Evolutionary conservation across 2,797 vertebrate species (phyloP).

Genomic region (Pelobates cultripes): DNA sequence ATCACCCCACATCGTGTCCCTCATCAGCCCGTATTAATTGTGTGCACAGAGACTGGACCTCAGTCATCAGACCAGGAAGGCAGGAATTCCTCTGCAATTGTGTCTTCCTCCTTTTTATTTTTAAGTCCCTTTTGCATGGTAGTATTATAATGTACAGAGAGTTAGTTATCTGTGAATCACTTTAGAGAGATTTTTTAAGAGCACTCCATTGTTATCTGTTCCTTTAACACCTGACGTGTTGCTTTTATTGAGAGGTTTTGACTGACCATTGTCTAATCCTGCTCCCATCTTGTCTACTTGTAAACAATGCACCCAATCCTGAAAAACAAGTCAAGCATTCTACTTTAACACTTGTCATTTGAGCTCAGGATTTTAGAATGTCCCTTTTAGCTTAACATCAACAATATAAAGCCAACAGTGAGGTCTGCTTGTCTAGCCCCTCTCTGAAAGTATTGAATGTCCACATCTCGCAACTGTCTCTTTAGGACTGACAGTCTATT

Average conservation of each 20-base stretch:
- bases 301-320: not conserved
- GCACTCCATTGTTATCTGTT: slow-evolving; percentile 25
- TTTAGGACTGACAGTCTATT: no score
- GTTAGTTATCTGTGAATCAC: slow-evolving; percentile 25
- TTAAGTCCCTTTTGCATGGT: slow-evolving; percentile 50
- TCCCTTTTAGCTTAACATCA: not conserved
- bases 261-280: slow-evolving; percentile 20
- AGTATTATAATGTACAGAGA: slow-evolving; percentile 31
- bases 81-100: slow-evolving; percentile 66
- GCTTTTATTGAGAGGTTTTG: slow-evolving; percentile 27
- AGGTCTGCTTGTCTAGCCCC: not conserved
- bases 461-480: no score
- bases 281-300: not conserved
- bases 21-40: slow-evolving; percentile 69
- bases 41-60: slow-evolving; percentile 64
- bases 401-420: not conserved
- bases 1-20: slow-evolving; percentile 56
- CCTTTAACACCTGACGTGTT: slow-evolving; percentile 41
- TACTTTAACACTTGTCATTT: not conserved
- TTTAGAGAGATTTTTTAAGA: slow-evolving; percentile 25
- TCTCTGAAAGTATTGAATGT: not conserved
- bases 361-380: not conserved
- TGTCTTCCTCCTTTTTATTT: slow-evolving; percentile 54
- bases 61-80: slow-evolving; percentile 64
- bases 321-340: not conserved